Base-by-base conservation (phyloP, 2,888 invertebrate species). In the Sinopyrophorus schimmeli region DNA sequence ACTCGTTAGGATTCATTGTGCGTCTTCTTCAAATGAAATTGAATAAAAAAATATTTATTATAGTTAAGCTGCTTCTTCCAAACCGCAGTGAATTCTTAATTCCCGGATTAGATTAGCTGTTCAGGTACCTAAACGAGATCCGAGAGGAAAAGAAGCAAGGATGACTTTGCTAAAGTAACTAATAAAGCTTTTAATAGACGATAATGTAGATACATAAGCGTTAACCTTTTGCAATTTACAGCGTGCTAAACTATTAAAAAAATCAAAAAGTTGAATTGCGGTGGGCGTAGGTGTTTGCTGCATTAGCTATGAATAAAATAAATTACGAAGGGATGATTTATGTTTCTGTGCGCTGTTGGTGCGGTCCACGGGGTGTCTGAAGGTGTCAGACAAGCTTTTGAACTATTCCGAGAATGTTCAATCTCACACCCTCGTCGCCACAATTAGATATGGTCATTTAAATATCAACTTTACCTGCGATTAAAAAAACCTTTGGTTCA, bases 391-490 rank as follows among this genome's bases (percentile, higher is more conserved):
- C 46, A 42, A 47, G 49, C 54, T 50, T 54, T 54, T 50, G 50
- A 54, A 54, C 47, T 50, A 47, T 50, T 50, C 54, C 54, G 54
- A 54, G 54, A 50, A 54, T 46, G 49, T 54, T 50, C 49, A 54
- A 54, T 49, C 47, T 46, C 47, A 54, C 49, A 50, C 54, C 54
- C 50, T 48, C 42, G 51, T 51, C 51, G 46, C 51, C 47, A 32
- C 50, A 50, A 54, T 54, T 50, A 46, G 54, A 50, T 39, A 50
- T 21, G 50, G 47, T 50, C 38, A 43, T 54, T 54, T 54, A 50
- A 54, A 54, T 50, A 51, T 46, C 42, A 47, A 37, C 41, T 27
- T 26, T 27, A 37, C 26, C n/a, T n/a, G n/a, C n/a, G n/a, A n/a
- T n/a, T n/a, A n/a, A n/a, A n/a, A n/a, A n/a, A n/a, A n/a, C n/a